Percentiles rank a stretch among this genome's conserved stretches.
phyloP scores from a whole-genome alignment of 2,797 vertebrate species.

The Esox lucius region DNA sequence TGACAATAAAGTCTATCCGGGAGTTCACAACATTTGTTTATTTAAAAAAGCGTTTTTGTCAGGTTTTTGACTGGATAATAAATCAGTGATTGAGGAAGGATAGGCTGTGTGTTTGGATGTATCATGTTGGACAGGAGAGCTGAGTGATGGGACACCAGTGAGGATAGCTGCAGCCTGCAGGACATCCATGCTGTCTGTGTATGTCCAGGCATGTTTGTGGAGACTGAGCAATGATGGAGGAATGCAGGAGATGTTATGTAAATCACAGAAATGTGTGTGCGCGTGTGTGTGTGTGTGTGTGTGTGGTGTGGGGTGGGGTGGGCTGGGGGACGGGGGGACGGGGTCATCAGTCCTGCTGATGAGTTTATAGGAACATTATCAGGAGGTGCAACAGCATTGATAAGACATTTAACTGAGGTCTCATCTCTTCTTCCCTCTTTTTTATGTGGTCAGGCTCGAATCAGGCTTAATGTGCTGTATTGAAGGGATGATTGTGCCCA shows the following conservation, averaged over 20 bases:
- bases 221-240: not conserved
- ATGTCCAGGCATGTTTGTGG: not conserved
- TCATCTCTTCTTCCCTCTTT: constrained; percentile 30
- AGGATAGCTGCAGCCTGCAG: not conserved
- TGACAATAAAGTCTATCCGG: too few relatives aligned
- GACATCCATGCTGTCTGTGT: too few relatives aligned
- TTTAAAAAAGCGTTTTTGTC: too few relatives aligned
- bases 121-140: not conserved
- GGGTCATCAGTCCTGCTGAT: not conserved
- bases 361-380: constrained; percentile 40
- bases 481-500: not conserved
- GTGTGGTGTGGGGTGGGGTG: too few relatives aligned
- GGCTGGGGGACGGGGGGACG: too few relatives aligned
- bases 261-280: not conserved
- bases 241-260: not conserved
- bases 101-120: not conserved
- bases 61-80: not conserved
- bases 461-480: not conserved
- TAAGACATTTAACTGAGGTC: constrained; percentile 34
- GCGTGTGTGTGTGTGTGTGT: too few relatives aligned
- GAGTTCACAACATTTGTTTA: too few relatives aligned
- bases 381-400: constrained; percentile 27
- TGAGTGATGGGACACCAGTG: not conserved
- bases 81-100: not conserved
- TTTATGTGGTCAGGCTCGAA: constrained; percentile 32